Evolutionary conservation across 2,888 invertebrate species (phyloP).

Genomic region (Sinodicranocentrus sp.): DNA sequence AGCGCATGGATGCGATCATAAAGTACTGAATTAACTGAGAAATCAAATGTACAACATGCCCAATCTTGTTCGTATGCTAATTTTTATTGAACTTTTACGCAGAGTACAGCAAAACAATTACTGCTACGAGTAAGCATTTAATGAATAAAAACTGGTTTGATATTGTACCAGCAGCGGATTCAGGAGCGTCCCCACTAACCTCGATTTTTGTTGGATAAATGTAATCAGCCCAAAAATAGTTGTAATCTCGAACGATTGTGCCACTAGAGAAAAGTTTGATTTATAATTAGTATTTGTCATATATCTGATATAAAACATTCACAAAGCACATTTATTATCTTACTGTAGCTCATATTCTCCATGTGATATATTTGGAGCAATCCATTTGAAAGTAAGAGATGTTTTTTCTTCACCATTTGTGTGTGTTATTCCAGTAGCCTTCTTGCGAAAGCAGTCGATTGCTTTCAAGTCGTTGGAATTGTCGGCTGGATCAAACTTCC

Average conservation of each 20-base stretch:
- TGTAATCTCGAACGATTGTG: constrained; percentile 45
- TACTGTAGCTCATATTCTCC: constrained; percentile 56
- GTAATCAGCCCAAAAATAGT: constrained; percentile 43
- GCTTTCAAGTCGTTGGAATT: constrained; percentile 34
- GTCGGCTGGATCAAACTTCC: constrained; percentile 29
- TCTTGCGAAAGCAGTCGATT: constrained; percentile 38
- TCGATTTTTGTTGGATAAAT: constrained; percentile 20
- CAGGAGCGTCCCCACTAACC: constrained; percentile 32
- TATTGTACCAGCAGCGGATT: no score
- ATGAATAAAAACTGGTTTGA: no score
- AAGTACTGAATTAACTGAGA: no score
- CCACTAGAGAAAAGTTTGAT: constrained; percentile 35
- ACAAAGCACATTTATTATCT: not conserved
- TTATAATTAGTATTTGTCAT: no score
- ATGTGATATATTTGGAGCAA: constrained; percentile 28
- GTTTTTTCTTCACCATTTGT: not conserved
- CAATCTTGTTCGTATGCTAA: no score
- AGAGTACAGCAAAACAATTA: no score
- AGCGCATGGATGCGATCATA: no score
- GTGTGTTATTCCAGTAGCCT: constrained; percentile 39
- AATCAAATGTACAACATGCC: no score
- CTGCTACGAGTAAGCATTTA: no score
- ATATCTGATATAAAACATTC: not conserved
- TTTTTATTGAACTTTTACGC: no score
- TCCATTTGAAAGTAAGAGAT: constrained; percentile 37